Conservation (phyloP, 2,113 vertebrate species). For the zebrafish (Danio rerio) region DNA sequence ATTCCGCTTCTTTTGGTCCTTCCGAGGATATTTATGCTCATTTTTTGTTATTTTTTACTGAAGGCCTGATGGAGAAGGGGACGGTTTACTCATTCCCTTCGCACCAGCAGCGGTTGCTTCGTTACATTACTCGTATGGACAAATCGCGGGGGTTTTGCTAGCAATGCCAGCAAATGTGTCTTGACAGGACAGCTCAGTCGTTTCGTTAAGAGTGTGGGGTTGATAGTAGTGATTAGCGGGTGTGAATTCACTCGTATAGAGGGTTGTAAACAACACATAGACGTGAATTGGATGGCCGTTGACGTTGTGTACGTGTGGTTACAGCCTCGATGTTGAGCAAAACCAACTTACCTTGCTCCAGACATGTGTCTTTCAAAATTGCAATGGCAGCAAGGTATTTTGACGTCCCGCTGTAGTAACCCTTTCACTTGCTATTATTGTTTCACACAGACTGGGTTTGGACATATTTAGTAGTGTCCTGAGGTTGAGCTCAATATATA, state of each 20-base stretch:
- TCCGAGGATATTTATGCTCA: constrained; percentile 15
- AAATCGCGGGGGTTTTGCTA: constrained; percentile 67
- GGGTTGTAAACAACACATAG: constrained; percentile 30
- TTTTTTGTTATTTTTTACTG: constrained; percentile 17
- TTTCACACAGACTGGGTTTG: not conserved
- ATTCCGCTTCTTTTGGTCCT: constrained; percentile 37
- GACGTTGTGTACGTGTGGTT: constrained; percentile 32
- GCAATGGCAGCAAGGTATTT: not conserved
- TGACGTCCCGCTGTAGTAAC: constrained; percentile 11
- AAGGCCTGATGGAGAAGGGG: not conserved
- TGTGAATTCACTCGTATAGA: not conserved
- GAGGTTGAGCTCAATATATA: constrained; percentile 31
- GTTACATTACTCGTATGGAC: constrained; percentile 64
- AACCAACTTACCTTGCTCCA: constrained; percentile 51
- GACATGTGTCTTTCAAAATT: constrained; percentile 37
- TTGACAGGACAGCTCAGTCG: constrained; percentile 67
- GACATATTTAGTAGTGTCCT: not conserved
- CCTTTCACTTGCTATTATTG: not conserved
- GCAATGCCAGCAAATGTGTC: constrained; percentile 71
- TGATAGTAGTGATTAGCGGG: not conserved
- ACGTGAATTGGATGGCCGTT: not conserved
- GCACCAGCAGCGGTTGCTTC: constrained; percentile 54
- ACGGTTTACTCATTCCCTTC: constrained; percentile 32
- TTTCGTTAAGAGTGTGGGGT: not conserved
- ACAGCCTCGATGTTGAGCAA: constrained; percentile 42